Evolutionary conservation across 1,140 invertebrate genomes (phyloP).

Genomic region (Sarcophaga bullata): DNA sequence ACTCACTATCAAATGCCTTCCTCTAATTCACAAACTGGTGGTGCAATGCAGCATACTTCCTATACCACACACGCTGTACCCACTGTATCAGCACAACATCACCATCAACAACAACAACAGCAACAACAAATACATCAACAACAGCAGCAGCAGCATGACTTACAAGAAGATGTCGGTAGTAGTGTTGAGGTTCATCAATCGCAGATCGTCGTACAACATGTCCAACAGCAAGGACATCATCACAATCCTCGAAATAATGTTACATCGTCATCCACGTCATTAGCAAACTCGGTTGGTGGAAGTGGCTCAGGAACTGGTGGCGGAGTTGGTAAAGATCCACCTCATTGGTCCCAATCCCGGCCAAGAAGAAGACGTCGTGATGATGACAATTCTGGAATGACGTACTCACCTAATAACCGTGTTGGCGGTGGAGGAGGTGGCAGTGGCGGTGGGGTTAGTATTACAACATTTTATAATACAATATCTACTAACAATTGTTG

Average conservation of each 20-base stretch:
- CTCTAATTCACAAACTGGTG: conserved; percentile 50
- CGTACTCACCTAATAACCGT: conserved; percentile 58
- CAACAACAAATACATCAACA: conserved; percentile 40
- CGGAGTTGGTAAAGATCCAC: conserved; percentile 51
- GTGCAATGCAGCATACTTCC: conserved; percentile 54
- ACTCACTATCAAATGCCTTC: conserved; percentile 62
- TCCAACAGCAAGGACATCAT: conserved; percentile 42
- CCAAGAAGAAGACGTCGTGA: conserved; percentile 60
- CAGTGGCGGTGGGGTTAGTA: conserved; percentile 49
- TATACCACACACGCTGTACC: conserved; percentile 50
- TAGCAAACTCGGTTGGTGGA: conserved; percentile 55
- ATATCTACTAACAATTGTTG: conserved; percentile 34
- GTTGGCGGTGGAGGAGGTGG: conserved; percentile 48
- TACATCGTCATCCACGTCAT: conserved; percentile 48
- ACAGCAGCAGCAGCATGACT: conserved; percentile 46
- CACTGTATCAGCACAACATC: conserved; percentile 49
- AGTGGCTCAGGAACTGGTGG: conserved; percentile 31
- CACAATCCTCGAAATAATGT: conserved; percentile 45
- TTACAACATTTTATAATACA: conserved; percentile 44
- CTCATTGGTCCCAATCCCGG: conserved; percentile 56
- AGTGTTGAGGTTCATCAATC: conserved; percentile 41
- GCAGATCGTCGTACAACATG: conserved; percentile 41
- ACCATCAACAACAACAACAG: conserved; percentile 50
- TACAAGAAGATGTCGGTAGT: conserved; percentile 43
- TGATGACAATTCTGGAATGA: conserved; percentile 54